A percentile compares a stretch with the other conserved stretches of the same genome.
These are phyloP conservation scores for Drosophila anomalipes DNA, from an alignment of 2,888 invertebrate genomes.

Conservation along the genomic window DNA sequence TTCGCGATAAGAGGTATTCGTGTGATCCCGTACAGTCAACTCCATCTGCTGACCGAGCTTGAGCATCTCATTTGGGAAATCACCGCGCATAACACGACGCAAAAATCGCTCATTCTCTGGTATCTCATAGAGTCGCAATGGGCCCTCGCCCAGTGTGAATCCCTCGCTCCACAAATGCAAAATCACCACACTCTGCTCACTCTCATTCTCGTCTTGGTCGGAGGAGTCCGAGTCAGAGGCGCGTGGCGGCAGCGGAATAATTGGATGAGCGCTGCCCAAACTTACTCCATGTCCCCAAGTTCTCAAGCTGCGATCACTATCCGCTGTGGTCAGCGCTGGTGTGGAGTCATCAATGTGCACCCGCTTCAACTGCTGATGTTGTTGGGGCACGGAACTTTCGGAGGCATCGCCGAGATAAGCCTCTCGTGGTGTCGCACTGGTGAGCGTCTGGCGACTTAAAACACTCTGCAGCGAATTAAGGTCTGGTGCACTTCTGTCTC, in stretches of 20 bases:
- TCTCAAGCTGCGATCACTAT: slow-evolving; percentile 64
- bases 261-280: slow-evolving; percentile 67
- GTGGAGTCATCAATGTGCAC: slow-evolving; percentile 58
- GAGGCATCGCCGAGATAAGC: slow-evolving; percentile 38
- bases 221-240: slow-evolving; percentile 25
- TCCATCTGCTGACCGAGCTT: slow-evolving; percentile 41
- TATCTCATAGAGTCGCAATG: slow-evolving; percentile 44
- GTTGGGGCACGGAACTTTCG: slow-evolving; percentile 25
- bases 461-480: slow-evolving; percentile 39
- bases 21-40: slow-evolving; percentile 61
- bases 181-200: slow-evolving; percentile 46
- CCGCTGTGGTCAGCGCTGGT: slow-evolving; percentile 64
- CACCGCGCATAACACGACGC: slow-evolving; percentile 63
- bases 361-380: slow-evolving; percentile 21
- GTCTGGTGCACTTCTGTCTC: not conserved
- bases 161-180: slow-evolving; percentile 70
- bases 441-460: slow-evolving; percentile 11
- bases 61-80: slow-evolving; percentile 63
- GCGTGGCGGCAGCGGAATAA: slow-evolving; percentile 52
- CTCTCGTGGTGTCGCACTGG: slow-evolving; percentile 2
- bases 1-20: slow-evolving; percentile 52
- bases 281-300: slow-evolving; percentile 64
- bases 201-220: slow-evolving; percentile 12
- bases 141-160: slow-evolving; percentile 65
- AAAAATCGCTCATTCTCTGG: slow-evolving; percentile 65